A percentile compares a stretch with the other conserved stretches of the same genome.
These are phyloP conservation scores for Steinernema carpocapsae DNA, from an alignment of 2,888 invertebrate species.

Conservation along the genomic window DNA sequence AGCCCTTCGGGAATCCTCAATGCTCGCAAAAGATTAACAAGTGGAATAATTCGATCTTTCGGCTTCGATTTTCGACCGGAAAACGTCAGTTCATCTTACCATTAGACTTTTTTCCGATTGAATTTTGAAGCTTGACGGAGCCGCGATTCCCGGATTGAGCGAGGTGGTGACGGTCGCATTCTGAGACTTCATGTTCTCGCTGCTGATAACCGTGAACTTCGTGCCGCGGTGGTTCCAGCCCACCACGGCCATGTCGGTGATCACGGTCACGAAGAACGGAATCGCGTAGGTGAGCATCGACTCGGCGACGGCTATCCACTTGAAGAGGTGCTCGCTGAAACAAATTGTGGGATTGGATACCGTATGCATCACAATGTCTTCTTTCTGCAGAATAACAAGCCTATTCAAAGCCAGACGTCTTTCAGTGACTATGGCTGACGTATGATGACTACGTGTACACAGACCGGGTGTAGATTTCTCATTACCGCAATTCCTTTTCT, in stretches of 20 bases:
- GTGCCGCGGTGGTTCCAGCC: conserved; percentile 7
- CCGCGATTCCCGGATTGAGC: not conserved
- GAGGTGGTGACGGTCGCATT: not conserved
- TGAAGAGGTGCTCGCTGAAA: conserved; percentile 53
- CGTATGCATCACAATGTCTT: not conserved
- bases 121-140: conserved; percentile 40
- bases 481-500: too few species aligned
- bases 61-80: not conserved
- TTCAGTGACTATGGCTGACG: too few species aligned
- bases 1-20: too few species aligned
- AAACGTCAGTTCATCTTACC: not conserved
- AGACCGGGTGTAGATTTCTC: too few species aligned
- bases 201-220: conserved; percentile 23
- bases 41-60: too few species aligned
- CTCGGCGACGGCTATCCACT: conserved; percentile 57
- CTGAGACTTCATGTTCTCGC: conserved; percentile 5
- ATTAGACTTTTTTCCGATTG: conserved; percentile 45
- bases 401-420: too few species aligned
- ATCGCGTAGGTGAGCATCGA: conserved; percentile 57
- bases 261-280: conserved; percentile 59
- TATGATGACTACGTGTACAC: too few species aligned
- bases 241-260: conserved; percentile 58
- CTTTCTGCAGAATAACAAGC: not conserved
- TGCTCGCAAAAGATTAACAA: too few species aligned
- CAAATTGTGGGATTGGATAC: not conserved